Base-by-base conservation (phyloP, 30 jellyfish, hydroid and myxozoan genomes). In the Aurelia aurita region DNA sequence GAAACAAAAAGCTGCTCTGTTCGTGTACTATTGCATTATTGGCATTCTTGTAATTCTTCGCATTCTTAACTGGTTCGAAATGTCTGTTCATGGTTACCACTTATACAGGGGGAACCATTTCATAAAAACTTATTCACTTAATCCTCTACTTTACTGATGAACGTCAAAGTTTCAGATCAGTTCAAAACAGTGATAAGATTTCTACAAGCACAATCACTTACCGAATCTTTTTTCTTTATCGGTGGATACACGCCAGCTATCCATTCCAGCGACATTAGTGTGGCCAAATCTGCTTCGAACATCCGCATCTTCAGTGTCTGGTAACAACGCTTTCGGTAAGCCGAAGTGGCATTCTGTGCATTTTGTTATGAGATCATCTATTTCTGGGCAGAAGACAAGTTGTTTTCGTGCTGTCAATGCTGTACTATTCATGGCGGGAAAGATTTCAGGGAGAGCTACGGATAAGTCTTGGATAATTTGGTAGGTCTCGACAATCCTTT, bases 291-390 rank as follows among this genome's bases (percentile, higher is more conserved):
- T 69, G 49, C 62, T 39, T 58, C 66, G 66, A 8, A 21, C 19
- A 21, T 79, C 92, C 19, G 84, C 45, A 49, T 92, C 98, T 20
- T 92, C 92, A 31, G 91, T 78, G 55, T 90, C 97, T 77, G 92
- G 82, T 46, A 92, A 32, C 87, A 92, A 46, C 10, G 95, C 97
- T 65, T 86, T 86, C 13, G 98, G 98, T 57, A 92, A 70, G 72
- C 91, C 98, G 15, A 60, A 69, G 9, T 79, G 82, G 70, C 92
- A 92, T 26, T 77, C 96, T 25, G 91, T 82, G 64, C 91, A 82
- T 59, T 92, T 71, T 25, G 76, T 95, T 25, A 92, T 86, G 23
- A 86, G 87, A 2, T 54, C 69, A 49, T 92, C 98, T 12, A 80
- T 53, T 26, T 46, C 86, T 5, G 96, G 95, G 32, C 97, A 92